A percentile compares a stretch with the other conserved stretches of the same genome.
Conservation (phyloP, 2,113 vertebrate genomes). For the Nerophis ophidion region DNA sequence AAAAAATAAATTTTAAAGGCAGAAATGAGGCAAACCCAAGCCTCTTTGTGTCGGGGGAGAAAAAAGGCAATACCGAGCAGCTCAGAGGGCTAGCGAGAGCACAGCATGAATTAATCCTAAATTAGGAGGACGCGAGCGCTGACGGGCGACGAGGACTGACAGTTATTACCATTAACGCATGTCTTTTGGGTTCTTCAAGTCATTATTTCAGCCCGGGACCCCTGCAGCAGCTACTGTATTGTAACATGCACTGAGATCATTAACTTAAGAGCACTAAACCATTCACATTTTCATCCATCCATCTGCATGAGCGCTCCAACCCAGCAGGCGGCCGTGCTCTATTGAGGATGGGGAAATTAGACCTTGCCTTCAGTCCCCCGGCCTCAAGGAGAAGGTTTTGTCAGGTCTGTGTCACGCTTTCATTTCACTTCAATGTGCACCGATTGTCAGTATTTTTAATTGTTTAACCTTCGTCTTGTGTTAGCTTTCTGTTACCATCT, state of each 20-base stretch:
- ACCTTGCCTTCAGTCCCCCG: slow-evolving; percentile 17
- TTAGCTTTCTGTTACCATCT: no score
- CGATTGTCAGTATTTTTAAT: no score
- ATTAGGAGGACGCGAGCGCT: slow-evolving; percentile 53
- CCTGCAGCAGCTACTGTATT: slow-evolving; percentile 46
- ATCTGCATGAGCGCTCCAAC: slow-evolving; percentile 33
- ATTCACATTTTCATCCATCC: slow-evolving; percentile 46
- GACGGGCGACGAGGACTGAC: slow-evolving; percentile 55
- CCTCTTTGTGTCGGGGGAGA: slow-evolving; percentile 16
- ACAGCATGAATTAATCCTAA: slow-evolving; percentile 55
- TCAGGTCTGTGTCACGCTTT: slow-evolving; percentile 21
- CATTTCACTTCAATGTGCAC: slow-evolving; percentile 23
- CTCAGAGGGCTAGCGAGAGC: slow-evolving; percentile 21
- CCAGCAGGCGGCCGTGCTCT: slow-evolving; percentile 16
- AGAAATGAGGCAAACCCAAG: slow-evolving; percentile 19
- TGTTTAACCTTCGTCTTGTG: no score
- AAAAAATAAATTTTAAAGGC: background rate
- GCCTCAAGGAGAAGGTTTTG: slow-evolving; percentile 34
- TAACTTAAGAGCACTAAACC: slow-evolving; percentile 53
- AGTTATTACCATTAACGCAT: slow-evolving; percentile 55
- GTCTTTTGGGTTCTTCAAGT: slow-evolving; percentile 49
- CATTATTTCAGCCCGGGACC: slow-evolving; percentile 60
- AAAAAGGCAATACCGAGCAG: slow-evolving; percentile 22
- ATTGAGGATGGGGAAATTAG: slow-evolving; percentile 28
- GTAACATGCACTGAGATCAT: slow-evolving; percentile 50